These are phyloP conservation scores for Nettapus auritus DNA, from an alignment of 2,113 vertebrate species.

Conservation along the genomic window DNA sequence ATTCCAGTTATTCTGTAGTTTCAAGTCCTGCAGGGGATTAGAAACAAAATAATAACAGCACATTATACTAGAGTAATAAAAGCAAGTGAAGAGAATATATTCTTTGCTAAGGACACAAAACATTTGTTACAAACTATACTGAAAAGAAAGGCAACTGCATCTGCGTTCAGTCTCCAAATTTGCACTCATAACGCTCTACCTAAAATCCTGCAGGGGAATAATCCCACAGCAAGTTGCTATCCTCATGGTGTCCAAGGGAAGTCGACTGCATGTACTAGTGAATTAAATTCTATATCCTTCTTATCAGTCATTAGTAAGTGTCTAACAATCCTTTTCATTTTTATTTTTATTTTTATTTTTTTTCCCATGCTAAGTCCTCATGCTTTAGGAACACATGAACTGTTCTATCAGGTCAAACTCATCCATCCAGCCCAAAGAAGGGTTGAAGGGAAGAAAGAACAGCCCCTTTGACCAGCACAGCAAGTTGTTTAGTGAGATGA, in stretches of 20 bases:
- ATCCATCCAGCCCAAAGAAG: not conserved
- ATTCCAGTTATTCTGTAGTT: not conserved
- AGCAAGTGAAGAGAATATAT: not conserved
- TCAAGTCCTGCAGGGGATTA: not conserved
- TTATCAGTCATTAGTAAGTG: not conserved
- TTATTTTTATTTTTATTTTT: too few species aligned
- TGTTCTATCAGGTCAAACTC: not conserved
- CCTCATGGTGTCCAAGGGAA: not conserved
- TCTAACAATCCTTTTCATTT: not conserved
- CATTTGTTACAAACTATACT: not conserved
- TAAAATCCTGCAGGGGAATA: not conserved
- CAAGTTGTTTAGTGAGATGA: not conserved
- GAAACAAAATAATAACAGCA: not conserved
- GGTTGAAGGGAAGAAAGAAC: not conserved
- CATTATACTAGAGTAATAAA: not conserved
- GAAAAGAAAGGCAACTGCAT: not conserved
- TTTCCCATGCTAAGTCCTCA: not conserved
- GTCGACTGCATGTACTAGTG: not conserved
- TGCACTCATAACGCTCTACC: not conserved
- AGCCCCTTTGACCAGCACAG: not conserved
- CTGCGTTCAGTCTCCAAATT: not conserved
- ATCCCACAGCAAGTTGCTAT: not conserved
- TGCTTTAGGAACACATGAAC: not conserved
- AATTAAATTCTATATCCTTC: not conserved
- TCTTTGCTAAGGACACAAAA: not conserved